A percentile compares a stretch with the other conserved stretches of the same genome.
phyloP scores from a whole-genome alignment of 2,797 vertebrate species.

The Poecilia picta region DNA sequence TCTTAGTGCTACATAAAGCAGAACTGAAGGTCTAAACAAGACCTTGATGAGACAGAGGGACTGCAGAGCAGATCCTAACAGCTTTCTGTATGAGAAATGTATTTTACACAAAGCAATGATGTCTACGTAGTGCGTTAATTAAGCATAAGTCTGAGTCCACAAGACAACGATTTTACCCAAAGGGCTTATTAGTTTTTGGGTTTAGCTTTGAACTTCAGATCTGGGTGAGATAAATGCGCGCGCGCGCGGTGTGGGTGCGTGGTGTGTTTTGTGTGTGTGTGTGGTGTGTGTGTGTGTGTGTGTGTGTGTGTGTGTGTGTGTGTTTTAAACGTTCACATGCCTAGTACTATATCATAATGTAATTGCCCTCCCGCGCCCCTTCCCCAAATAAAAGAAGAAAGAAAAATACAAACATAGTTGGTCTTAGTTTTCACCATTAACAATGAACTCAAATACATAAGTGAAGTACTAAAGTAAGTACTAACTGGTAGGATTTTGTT shows the following conservation, averaged over 20 bases:
- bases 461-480: not conserved
- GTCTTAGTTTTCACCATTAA: too few relatives aligned
- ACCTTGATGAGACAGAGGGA: not conserved
- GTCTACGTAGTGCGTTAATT: not conserved
- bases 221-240: not conserved
- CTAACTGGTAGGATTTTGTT: not conserved
- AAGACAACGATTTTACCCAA: not conserved
- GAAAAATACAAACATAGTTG: not conserved
- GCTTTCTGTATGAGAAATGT: not conserved
- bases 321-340: not conserved
- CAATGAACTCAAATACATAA: not conserved
- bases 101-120: too few relatives aligned
- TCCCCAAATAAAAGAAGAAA: not conserved
- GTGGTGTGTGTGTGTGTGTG: too few relatives aligned
- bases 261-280: too few relatives aligned
- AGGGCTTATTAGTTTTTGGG: not conserved
- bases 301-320: not conserved
- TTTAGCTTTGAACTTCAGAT: not conserved
- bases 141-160: not conserved
- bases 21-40: not conserved
- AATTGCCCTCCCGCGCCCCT: not conserved
- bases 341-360: not conserved
- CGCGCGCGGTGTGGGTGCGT: too few relatives aligned
- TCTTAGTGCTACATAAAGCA: not conserved
- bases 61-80: not conserved